A percentile compares a stretch with the other conserved stretches of the same genome.
Evolutionary conservation across 2,797 vertebrate genomes (phyloP).

Genomic region (Pitangus sulphuratus): DNA sequence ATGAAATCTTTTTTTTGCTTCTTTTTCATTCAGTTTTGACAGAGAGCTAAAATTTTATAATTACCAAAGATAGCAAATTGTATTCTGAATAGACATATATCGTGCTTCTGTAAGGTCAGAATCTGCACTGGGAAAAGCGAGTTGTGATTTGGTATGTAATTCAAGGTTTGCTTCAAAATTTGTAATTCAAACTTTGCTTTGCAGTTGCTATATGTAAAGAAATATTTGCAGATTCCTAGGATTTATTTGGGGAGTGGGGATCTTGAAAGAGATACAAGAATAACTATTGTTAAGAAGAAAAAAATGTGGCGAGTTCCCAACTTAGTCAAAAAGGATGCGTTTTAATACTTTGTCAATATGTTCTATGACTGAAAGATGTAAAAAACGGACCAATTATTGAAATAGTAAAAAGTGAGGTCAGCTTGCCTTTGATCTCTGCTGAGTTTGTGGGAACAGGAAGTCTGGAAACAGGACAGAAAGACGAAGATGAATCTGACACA

Average conservation of each 20-base stretch:
- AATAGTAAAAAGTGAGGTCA: not conserved
- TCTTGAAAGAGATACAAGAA: not conserved
- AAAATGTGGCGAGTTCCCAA: not conserved
- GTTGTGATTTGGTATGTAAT: not conserved
- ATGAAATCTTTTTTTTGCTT: rapidly evolving
- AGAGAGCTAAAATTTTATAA: not conserved
- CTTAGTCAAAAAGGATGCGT: not conserved
- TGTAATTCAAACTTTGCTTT: not conserved
- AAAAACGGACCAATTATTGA: not conserved
- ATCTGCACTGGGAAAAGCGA: not conserved
- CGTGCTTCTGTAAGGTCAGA: not conserved
- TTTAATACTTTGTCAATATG: not conserved
- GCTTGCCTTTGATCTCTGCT: not conserved
- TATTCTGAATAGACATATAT: not conserved
- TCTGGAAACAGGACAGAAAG: not conserved
- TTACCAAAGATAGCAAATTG: not conserved
- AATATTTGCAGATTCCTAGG: not conserved
- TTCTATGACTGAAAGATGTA: not conserved
- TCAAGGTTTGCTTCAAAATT: not conserved
- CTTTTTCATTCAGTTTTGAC: not conserved
- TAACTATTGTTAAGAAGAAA: not conserved
- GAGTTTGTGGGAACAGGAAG: not conserved
- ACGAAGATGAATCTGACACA: not conserved
- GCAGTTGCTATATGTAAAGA: not conserved
- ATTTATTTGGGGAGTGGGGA: rapidly evolving